Percentiles rank a stretch among this genome's conserved stretches.
Conservation (phyloP, 2,888 invertebrate species). For the Ommatoiulus sabulosus region DNA sequence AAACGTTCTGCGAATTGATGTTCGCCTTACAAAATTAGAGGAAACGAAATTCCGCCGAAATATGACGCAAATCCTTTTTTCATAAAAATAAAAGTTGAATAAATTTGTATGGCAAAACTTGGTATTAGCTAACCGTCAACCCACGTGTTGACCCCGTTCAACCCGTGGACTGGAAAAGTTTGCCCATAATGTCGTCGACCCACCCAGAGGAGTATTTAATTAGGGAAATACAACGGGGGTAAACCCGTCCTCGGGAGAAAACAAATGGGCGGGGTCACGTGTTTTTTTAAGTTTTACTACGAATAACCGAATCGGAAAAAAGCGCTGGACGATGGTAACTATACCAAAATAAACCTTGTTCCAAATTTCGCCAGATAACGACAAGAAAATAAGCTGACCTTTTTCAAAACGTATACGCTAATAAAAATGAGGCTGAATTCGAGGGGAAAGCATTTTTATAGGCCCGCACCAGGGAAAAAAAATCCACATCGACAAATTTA, state of each 20-base stretch:
- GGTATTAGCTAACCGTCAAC: conserved; percentile 5
- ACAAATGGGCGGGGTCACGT: neutral
- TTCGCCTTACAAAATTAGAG: neutral
- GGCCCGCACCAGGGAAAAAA: neutral
- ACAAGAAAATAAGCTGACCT: neutral
- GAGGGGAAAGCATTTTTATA: conserved; percentile 25
- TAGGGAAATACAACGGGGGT: conserved; percentile 6
- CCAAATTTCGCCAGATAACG: neutral
- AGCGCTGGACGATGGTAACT: neutral
- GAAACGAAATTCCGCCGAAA: neutral
- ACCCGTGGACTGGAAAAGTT: neutral
- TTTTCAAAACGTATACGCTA: neutral
- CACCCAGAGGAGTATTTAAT: neutral
- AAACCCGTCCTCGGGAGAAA: neutral
- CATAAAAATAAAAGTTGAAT: neutral
- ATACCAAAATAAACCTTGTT: conserved; percentile 40
- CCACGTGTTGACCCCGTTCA: conserved; percentile 24
- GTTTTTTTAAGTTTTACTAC: neutral
- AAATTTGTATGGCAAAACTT: neutral
- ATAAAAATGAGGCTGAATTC: conserved; percentile 30
- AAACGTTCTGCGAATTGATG: neutral
- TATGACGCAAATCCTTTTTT: too few relatives aligned
- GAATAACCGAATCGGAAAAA: neutral
- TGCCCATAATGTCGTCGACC: neutral
- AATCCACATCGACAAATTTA: neutral